phyloP scores from a whole-genome alignment of 2,888 invertebrate genomes.

The Lycophotia porphyrea region DNA sequence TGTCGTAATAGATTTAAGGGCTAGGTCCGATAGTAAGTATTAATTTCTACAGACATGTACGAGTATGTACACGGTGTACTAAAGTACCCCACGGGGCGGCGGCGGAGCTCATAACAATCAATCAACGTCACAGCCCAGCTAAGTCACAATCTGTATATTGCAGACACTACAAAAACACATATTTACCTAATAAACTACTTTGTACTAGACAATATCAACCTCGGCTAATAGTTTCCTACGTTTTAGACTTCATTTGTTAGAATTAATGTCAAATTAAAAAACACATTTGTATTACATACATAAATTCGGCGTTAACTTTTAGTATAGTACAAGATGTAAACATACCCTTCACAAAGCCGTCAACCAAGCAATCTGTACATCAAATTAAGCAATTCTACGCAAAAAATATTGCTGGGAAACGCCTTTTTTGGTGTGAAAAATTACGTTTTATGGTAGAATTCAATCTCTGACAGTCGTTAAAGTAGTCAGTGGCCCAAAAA shows the following conservation, averaged over 20 bases:
- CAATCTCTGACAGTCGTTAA: too few relatives aligned
- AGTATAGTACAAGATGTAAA: neutral
- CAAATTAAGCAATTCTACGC: neutral
- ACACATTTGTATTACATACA: neutral
- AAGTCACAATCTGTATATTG: conserved; percentile 45
- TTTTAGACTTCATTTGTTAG: neutral
- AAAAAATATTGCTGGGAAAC: neutral
- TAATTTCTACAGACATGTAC: conserved; percentile 23
- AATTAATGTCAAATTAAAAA: neutral
- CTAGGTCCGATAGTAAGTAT: conserved; percentile 24
- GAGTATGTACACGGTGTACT: conserved; percentile 4
- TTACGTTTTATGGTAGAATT: neutral
- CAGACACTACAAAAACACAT: conserved; percentile 27
- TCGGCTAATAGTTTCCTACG: neutral
- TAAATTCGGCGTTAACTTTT: neutral
- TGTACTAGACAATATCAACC: conserved; percentile 24
- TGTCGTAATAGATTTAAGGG: neutral
- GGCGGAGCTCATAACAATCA: conserved; percentile 40
- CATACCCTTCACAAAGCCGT: neutral
- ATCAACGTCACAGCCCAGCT: conserved; percentile 48
- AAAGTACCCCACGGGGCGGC: conserved; percentile 8
- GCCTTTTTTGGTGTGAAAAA: neutral
- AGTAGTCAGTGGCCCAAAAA: too few relatives aligned
- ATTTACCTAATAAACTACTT: conserved; percentile 29
- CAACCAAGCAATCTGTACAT: neutral